Conservation (phyloP, 2,113 vertebrate species). For the Gallinago paraguaiae region DNA sequence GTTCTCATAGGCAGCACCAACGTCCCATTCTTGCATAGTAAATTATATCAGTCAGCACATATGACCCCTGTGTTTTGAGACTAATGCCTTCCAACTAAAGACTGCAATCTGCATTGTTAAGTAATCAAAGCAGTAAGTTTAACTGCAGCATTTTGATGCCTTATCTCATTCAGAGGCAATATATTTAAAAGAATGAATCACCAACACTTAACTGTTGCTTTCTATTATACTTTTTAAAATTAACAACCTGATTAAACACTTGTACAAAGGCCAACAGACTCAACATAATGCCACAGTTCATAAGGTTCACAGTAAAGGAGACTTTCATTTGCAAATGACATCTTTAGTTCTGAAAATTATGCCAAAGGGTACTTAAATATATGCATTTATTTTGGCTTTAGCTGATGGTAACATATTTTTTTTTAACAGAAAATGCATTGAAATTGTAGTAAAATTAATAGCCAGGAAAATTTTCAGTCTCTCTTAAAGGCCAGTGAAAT, state of each 20-base stretch:
- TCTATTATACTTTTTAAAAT: neutral
- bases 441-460: neutral
- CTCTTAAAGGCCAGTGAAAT: neutral
- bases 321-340: neutral
- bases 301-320: neutral
- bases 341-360: neutral
- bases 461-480: neutral
- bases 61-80: neutral
- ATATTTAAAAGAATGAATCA: neutral
- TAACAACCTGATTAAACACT: neutral
- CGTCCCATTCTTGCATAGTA: neutral
- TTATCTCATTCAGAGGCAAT: neutral
- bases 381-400: neutral
- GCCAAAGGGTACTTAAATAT: neutral
- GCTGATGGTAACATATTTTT: neutral
- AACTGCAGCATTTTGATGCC: neutral
- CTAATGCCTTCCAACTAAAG: neutral
- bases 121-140: neutral
- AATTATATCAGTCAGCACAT: neutral
- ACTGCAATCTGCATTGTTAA: neutral
- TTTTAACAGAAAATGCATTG: neutral
- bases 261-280: neutral
- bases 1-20: neutral
- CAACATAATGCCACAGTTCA: neutral
- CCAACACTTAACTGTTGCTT: neutral